A percentile compares a stretch with the other conserved stretches of the same genome.
phyloP scores from a whole-genome alignment of 2,113 vertebrate species.

The Lampris incognitus region DNA sequence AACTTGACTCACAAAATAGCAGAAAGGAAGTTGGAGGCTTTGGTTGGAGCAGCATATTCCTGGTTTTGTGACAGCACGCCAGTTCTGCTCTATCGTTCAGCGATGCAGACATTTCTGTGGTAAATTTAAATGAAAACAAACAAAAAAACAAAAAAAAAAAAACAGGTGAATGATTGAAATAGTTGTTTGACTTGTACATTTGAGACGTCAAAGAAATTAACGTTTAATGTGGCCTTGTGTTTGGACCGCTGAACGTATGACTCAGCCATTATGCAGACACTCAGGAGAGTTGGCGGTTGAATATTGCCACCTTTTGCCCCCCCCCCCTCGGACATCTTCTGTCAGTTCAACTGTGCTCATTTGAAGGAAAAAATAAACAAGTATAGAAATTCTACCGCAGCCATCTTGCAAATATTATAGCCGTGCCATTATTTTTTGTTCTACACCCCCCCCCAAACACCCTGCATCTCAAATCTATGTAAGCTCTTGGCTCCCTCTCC shows the following conservation, averaged over 20 bases:
- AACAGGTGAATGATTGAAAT: slow-evolving; percentile 13
- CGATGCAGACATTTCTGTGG: background rate
- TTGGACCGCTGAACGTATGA: slow-evolving; percentile 26
- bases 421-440: too few species aligned
- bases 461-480: slow-evolving; percentile 47
- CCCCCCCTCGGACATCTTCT: too few species aligned
- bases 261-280: slow-evolving; percentile 52
- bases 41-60: slow-evolving; percentile 22
- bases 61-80: slow-evolving; percentile 3
- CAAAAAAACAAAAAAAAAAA: background rate
- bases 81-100: too few species aligned
- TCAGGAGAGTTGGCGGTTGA: slow-evolving; percentile 29
- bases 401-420: too few species aligned
- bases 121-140: too few species aligned
- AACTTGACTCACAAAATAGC: slow-evolving; percentile 19
- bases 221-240: background rate
- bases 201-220: slow-evolving; percentile 28
- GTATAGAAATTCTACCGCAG: too few species aligned
- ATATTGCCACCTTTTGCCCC: slow-evolving; percentile 22
- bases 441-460: too few species aligned
- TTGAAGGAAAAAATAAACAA: too few species aligned
- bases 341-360: too few species aligned
- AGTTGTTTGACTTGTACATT: background rate
- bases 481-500: background rate
- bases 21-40: slow-evolving; percentile 1